Percentiles rank a stretch among this genome's conserved stretches.
phyloP scores from a whole-genome alignment of 1,140 invertebrate species.

The Globodera rostochiensis region DNA sequence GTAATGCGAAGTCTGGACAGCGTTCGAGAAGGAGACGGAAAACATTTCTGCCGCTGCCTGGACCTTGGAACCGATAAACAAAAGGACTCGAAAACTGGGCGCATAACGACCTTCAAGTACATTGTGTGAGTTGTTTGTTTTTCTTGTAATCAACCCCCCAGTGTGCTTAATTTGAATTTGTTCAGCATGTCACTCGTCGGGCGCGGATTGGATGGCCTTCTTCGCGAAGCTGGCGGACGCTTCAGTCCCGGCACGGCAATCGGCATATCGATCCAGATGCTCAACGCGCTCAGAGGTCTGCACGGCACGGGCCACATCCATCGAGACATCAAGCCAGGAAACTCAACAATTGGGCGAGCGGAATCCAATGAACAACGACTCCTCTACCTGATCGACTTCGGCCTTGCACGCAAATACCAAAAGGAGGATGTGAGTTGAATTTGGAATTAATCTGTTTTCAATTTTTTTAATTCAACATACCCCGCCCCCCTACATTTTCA shows the following conservation, averaged over 20 bases:
- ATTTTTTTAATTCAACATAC: no score
- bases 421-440: no score
- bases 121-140: neutral
- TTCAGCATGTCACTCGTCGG: constrained; percentile 6
- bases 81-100: neutral
- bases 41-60: neutral
- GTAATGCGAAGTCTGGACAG: no score
- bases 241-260: constrained; percentile 45
- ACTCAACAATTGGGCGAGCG: constrained; percentile 41
- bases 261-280: constrained; percentile 40
- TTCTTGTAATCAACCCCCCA: no score
- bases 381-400: no score
- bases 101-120: neutral
- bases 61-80: constrained; percentile 29
- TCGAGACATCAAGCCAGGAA: constrained; percentile 55
- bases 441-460: no score
- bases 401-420: no score
- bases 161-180: neutral
- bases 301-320: constrained; percentile 48
- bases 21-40: neutral
- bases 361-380: constrained; percentile 11
- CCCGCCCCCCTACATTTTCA: neutral
- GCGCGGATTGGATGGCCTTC: neutral
- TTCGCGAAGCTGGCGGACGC: neutral
- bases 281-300: constrained; percentile 48